Base-by-base conservation (phyloP, 2,113 vertebrate genomes). In the Oreocharis arfaki region DNA sequence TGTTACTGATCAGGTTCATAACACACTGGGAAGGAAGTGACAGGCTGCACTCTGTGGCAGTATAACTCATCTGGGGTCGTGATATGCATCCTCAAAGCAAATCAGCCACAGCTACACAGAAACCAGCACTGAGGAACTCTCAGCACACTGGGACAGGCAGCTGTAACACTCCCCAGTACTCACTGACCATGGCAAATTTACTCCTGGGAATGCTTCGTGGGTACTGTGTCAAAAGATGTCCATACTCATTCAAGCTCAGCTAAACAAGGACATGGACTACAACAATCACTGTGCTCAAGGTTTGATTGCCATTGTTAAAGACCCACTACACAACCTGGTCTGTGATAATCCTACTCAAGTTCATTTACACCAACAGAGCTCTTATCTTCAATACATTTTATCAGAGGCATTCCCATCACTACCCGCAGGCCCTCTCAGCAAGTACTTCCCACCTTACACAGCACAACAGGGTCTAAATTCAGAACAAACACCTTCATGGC, bases 201-300 rank as follows among this genome's bases (percentile, higher is more conserved):
- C 17, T 76, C 44, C 59, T 42, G 53, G 41, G 53, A 90, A 63
- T 3, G 1, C 46, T 18, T 10, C 0, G 0, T 23, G 30, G 59
- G 24, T 64, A 9, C 20, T 21, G 18, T 11, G 19, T n/a, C 49
- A 76, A 64, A 79, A 56, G 2, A 0, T 9, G 11, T 4, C 23
- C 26, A 6, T 13, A 15, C 11, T 56, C 37, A 44, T 5, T 49
- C 32, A 47, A 74, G 37, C 41, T 26, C 57, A 37, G 22, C 22
- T 60, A 30, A 83, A 23, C 35, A 57, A 78, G 81, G 39, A 56
- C 1, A 0, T 5, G 11, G 16, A 73, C 49, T 41, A 47, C 14
- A 71, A 59, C 10, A 55, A 35, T 13, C 11, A 5, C 11, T 9
- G 10, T 20, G 26, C 39, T 82, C 7, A 2, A 65, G 10, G 16